These are phyloP conservation scores for Cactoblastis cactorum DNA, from an alignment of 2,888 invertebrate species.

Conservation along the genomic window DNA sequence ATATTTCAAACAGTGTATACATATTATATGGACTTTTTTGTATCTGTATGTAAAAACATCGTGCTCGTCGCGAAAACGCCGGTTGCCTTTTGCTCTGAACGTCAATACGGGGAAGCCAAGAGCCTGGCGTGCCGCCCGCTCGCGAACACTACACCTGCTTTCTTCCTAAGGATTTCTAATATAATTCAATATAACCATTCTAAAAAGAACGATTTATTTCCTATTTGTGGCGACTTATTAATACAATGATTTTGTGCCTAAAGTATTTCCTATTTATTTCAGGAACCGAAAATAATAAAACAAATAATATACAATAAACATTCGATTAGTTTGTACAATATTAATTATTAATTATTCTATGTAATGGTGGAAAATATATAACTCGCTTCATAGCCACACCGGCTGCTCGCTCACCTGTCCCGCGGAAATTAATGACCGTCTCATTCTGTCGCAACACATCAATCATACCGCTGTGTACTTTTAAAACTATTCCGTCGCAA, in stretches of 20 bases:
- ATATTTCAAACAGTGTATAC: not conserved
- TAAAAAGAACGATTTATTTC: too few relatives aligned
- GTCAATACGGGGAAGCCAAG: not conserved
- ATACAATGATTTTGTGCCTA: too few relatives aligned
- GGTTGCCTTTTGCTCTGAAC: not conserved
- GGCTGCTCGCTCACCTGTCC: not conserved
- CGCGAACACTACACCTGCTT: not conserved
- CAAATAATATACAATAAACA: too few relatives aligned
- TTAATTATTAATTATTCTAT: too few relatives aligned
- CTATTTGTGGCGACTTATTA: too few relatives aligned
- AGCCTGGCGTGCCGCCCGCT: not conserved
- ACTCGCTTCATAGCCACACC: not conserved
- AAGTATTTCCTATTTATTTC: too few relatives aligned
- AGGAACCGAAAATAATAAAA: too few relatives aligned
- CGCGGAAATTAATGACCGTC: not conserved
- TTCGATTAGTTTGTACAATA: too few relatives aligned
- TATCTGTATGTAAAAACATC: not conserved
- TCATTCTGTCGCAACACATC: not conserved
- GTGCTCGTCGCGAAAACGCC: not conserved
- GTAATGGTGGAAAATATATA: not conserved
- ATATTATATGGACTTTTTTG: not conserved
- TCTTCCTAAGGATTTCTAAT: too few relatives aligned
- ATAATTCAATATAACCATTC: too few relatives aligned
- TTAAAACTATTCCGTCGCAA: slow-evolving; percentile 1
- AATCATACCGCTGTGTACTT: not conserved